Evolutionary conservation across 2,797 vertebrate genomes (phyloP).

Genomic region (Phrynocephalus vlangalii): DNA sequence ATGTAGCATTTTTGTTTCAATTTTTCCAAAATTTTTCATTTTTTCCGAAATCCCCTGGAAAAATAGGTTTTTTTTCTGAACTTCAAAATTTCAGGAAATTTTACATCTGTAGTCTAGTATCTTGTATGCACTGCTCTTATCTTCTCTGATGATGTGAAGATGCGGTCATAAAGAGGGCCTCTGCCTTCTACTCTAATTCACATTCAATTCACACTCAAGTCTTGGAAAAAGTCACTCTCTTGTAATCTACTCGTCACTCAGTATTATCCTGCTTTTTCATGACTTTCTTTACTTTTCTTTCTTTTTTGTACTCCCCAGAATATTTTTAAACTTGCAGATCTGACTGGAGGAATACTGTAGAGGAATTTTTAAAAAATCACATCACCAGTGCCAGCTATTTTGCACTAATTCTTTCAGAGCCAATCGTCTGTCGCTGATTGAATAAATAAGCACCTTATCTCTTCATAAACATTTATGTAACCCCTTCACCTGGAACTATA

Average conservation of each 20-base stretch:
- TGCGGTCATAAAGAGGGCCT: too few species aligned
- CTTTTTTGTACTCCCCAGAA: too few species aligned
- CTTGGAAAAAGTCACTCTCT: constrained; percentile 51
- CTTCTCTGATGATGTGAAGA: too few species aligned
- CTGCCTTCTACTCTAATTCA: not conserved
- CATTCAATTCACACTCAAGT: not conserved
- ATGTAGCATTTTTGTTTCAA: too few species aligned
- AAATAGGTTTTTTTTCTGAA: too few species aligned
- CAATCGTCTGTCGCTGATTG: constrained; percentile 87
- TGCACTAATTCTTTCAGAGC: constrained; percentile 83
- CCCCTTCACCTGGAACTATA: constrained; percentile 88
- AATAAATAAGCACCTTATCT: constrained; percentile 98
- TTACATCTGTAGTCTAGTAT: too few species aligned
- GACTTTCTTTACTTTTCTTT: too few species aligned
- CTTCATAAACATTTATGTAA: constrained; percentile 99
- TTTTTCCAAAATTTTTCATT: too few species aligned
- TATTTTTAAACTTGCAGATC: constrained; percentile 74
- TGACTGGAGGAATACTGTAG: constrained; percentile 76
- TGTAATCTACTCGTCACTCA: constrained; percentile 49
- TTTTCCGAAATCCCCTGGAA: too few species aligned
- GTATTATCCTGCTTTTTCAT: constrained; percentile 45
- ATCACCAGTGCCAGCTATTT: constrained; percentile 80
- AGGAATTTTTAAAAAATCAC: constrained; percentile 77
- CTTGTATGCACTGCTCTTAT: too few species aligned
- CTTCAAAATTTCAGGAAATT: too few species aligned